Conservation (phyloP, 2,888 invertebrate genomes). For the Catotricha subobsoleta region DNA sequence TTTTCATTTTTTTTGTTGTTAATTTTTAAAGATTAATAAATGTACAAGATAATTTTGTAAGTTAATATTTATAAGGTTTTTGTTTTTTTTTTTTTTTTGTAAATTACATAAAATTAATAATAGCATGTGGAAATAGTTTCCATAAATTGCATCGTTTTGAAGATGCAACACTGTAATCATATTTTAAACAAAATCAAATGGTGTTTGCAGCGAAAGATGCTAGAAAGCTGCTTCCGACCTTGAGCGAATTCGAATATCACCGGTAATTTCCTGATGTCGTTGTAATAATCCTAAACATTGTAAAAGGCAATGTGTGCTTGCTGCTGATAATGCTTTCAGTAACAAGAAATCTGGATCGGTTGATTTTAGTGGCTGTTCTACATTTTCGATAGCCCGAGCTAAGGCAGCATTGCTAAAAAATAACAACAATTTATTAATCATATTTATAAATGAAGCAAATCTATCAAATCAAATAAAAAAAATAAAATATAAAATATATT, state of each 20-base stretch:
- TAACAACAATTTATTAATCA: not conserved
- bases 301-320: constrained; percentile 70
- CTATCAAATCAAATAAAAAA: not conserved
- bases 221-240: constrained; percentile 14
- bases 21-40: too few species aligned
- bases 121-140: too few species aligned
- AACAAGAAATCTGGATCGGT: constrained; percentile 71
- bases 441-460: too few species aligned
- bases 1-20: too few species aligned
- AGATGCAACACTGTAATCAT: too few species aligned
- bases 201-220: too few species aligned
- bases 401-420: constrained; percentile 48
- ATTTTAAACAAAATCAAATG: too few species aligned
- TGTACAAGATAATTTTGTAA: too few species aligned
- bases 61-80: too few species aligned
- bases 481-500: not conserved
- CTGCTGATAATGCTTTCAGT: constrained; percentile 78
- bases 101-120: too few species aligned
- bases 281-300: constrained; percentile 77
- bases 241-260: constrained; percentile 7
- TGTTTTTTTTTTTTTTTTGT: too few species aligned
- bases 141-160: too few species aligned
- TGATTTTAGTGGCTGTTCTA: constrained; percentile 46
- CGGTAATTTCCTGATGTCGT: constrained; percentile 38
- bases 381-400: constrained; percentile 58